A percentile compares a stretch with the other conserved stretches of the same genome.
phyloP scores from a whole-genome alignment of 2,113 vertebrate species.

The Mustela nigripes region DNA sequence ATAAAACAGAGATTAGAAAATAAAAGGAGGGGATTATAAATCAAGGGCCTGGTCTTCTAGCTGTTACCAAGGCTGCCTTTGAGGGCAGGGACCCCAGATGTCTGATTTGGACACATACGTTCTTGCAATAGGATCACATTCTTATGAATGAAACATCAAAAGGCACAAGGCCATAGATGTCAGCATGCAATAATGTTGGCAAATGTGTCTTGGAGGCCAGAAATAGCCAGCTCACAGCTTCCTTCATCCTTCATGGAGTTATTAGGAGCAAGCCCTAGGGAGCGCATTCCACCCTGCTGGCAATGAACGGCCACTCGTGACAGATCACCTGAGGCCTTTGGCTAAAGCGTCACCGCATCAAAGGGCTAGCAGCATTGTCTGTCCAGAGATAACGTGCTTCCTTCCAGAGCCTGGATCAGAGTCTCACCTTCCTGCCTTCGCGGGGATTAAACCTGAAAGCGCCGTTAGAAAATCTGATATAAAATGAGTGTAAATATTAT shows the following conservation, averaged over 20 bases:
- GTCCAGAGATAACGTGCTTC: slow-evolving; percentile 37
- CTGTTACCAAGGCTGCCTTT: neutral
- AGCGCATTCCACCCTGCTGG: slow-evolving; percentile 25
- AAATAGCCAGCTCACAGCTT: slow-evolving; percentile 19
- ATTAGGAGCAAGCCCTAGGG: slow-evolving; percentile 45
- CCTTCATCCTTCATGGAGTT: slow-evolving; percentile 73
- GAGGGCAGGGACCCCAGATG: neutral
- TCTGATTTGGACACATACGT: neutral
- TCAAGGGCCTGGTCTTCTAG: neutral
- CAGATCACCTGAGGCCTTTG: neutral
- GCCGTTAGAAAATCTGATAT: neutral
- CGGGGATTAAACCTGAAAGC: slow-evolving; percentile 4
- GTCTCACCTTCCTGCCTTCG: neutral
- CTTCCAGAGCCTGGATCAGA: slow-evolving; percentile 71
- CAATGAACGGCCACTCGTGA: slow-evolving; percentile 50
- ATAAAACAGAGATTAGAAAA: slow-evolving; percentile 35
- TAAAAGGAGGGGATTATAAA: neutral
- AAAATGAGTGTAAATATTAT: slow-evolving; percentile 21
- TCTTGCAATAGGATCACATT: neutral
- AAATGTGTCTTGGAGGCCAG: slow-evolving; percentile 66
- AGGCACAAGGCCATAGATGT: neutral
- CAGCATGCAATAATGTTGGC: neutral
- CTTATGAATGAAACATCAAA: slow-evolving; percentile 72
- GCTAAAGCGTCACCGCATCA: slow-evolving; percentile 66
- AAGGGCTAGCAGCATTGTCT: slow-evolving; percentile 10